Percentiles rank a stretch among this genome's conserved stretches.
Conservation (phyloP, 2,888 invertebrate genomes). For the Drosophila macrospina region DNA sequence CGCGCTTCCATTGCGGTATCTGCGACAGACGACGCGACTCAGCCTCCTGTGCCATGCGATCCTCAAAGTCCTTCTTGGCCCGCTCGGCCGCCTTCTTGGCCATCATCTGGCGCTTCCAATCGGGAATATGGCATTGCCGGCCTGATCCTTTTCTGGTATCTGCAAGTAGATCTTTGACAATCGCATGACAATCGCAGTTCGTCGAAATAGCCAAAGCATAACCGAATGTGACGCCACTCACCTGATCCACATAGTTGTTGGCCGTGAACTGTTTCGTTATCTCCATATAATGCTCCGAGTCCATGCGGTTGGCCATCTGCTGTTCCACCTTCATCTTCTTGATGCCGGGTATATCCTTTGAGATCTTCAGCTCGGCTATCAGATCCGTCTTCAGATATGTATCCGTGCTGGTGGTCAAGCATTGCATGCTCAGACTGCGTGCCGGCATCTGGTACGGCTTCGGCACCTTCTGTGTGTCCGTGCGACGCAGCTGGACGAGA, state of each 20-base stretch:
- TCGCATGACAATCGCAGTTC: conserved; percentile 41
- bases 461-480: conserved; percentile 89
- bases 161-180: conserved; percentile 86
- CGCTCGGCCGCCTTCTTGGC: conserved; percentile 97
- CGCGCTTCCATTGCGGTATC: conserved; percentile 97
- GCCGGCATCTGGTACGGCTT: conserved; percentile 94
- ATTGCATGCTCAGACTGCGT: conserved; percentile 91
- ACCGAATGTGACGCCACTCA: conserved; percentile 85
- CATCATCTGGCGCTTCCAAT: conserved; percentile 98
- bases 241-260: conserved; percentile 95
- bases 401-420: conserved; percentile 88
- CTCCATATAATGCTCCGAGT: conserved; percentile 93
- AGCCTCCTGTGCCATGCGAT: conserved; percentile 92
- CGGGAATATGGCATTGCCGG: conserved; percentile 95
- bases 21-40: conserved; percentile 93
- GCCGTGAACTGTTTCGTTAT: conserved; percentile 93
- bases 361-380: conserved; percentile 96
- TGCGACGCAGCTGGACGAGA: conserved; percentile 88
- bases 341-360: conserved; percentile 96
- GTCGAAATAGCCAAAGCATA: not conserved
- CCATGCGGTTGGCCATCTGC: conserved; percentile 92
- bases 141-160: conserved; percentile 95
- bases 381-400: conserved; percentile 93
- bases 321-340: conserved; percentile 96
- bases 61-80: conserved; percentile 95